These are phyloP conservation scores for Chelmon rostratus DNA, from an alignment of 2,797 vertebrate genomes.

Conservation along the genomic window DNA sequence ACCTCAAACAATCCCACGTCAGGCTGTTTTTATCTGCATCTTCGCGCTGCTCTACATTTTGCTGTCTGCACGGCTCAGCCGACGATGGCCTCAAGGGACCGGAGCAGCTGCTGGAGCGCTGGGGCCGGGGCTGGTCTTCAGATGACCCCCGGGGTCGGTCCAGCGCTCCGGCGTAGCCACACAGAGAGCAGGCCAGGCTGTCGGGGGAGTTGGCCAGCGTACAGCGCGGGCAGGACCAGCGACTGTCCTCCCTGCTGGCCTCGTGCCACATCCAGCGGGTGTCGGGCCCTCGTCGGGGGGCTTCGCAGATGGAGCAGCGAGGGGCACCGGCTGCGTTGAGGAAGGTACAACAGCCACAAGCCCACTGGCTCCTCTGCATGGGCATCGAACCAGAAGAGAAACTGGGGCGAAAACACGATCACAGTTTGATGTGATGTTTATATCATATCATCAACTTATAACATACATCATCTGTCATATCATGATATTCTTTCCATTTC, in stretches of 20 bases:
- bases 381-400: constrained; percentile 86
- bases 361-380: constrained; percentile 84
- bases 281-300: constrained; percentile 86
- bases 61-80: background rate
- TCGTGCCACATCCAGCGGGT: constrained; percentile 84
- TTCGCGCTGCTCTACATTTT: background rate
- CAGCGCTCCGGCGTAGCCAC: constrained; percentile 65
- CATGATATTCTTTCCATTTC: too few relatives aligned
- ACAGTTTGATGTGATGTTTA: background rate
- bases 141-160: background rate
- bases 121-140: constrained; percentile 30
- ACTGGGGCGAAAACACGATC: constrained; percentile 33
- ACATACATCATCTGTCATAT: too few relatives aligned
- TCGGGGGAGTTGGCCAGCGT: constrained; percentile 87
- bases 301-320: constrained; percentile 92
- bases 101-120: constrained; percentile 69
- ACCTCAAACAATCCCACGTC: constrained; percentile 79
- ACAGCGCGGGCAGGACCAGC: constrained; percentile 90
- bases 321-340: constrained; percentile 88
- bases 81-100: constrained; percentile 41
- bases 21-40: background rate
- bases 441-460: too few relatives aligned
- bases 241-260: constrained; percentile 80
- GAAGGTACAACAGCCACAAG: constrained; percentile 91
- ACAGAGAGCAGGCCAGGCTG: constrained; percentile 86